phyloP scores from a whole-genome alignment of 1,140 invertebrate species.

The Hycleus cichorii region DNA sequence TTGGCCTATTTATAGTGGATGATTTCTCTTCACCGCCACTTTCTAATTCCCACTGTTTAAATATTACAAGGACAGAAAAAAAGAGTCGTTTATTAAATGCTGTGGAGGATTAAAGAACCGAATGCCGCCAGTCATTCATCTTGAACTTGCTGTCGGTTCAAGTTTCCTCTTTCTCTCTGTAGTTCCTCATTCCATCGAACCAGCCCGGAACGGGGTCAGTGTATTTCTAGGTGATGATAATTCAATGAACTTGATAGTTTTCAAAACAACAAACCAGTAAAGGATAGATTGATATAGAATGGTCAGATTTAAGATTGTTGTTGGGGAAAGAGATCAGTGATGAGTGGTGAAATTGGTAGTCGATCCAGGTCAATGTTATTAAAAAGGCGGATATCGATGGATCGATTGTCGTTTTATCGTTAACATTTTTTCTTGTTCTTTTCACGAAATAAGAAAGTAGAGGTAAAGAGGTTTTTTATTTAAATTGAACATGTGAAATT shows the following conservation, averaged over 20 bases:
- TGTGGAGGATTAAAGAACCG: too few species aligned
- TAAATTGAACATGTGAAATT: not conserved
- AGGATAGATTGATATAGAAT: not conserved
- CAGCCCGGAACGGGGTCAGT: slow-evolving; percentile 37
- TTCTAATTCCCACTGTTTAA: too few species aligned
- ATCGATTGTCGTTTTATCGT: too few species aligned
- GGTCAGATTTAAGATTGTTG: not conserved
- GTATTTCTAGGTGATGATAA: slow-evolving; percentile 37
- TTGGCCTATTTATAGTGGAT: too few species aligned
- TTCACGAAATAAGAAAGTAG: too few species aligned
- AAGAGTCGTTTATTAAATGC: too few species aligned
- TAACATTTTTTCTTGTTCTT: not conserved
- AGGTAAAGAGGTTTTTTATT: too few species aligned
- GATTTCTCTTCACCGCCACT: too few species aligned
- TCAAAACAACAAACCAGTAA: not conserved
- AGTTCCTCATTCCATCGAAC: slow-evolving; percentile 33
- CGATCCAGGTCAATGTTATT: slow-evolving; percentile 28
- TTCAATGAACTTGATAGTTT: slow-evolving; percentile 33
- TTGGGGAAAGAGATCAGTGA: not conserved
- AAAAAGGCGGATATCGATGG: slow-evolving; percentile 26
- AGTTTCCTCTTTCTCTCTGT: slow-evolving; percentile 3
- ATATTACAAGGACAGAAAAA: too few species aligned
- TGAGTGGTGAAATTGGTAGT: slow-evolving; percentile 16
- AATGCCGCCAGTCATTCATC: slow-evolving; percentile 1
- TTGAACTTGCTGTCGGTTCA: slow-evolving; percentile 12